Evolutionary conservation across 2,888 invertebrate genomes (phyloP), one percentile per base, ranked within the genome.

Genomic region (Sthenelais limicola): DNA sequence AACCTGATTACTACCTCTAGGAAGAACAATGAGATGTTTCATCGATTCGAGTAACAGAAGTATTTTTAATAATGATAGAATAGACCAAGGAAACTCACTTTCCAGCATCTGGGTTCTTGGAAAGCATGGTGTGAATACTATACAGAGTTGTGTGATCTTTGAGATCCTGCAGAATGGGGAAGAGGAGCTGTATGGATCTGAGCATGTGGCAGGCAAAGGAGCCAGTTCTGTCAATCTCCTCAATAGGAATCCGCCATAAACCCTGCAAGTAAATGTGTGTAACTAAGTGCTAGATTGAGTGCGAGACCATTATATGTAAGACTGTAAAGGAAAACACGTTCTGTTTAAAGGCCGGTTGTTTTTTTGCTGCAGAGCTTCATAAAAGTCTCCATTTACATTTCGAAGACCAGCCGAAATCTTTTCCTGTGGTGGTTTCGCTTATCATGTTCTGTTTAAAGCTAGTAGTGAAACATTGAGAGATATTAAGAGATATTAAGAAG

Each of bases 171-270:
- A 96, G 88, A 74, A 96, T 91, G 86, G 95, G 93, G 89, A 96
- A 91, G 5, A 96, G 90, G 38, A 97, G 91, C 28, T 92, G 90
- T 1, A 96, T 92, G 78, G 94, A 94, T 73, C 94, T 92, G 77
- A 93, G 93, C 92, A 97, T 94, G 84, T 97, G 97, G 43, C 94
- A 93, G 0, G 95, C 93, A 85, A 98, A 94, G 77, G 95, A 94
- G 2, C 97, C 97, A 0, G 95, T 93, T 75, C 97, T 91, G 84
- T 97, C 97, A 51, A 97, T 93, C 90, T 98, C 97, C 73, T 91
- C 91, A 1, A 92, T 91, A 0, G 96, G 96, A 85, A 96, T 95
- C 79, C 95, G 91, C 97, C 97, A 97, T 72, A 97, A 93, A 62
- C 96, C 94, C 92, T 93, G 79, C 9, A 51, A 58, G 9, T 12